Conservation (phyloP, 1,140 invertebrate species). For the Drosophila malerkotliana region DNA sequence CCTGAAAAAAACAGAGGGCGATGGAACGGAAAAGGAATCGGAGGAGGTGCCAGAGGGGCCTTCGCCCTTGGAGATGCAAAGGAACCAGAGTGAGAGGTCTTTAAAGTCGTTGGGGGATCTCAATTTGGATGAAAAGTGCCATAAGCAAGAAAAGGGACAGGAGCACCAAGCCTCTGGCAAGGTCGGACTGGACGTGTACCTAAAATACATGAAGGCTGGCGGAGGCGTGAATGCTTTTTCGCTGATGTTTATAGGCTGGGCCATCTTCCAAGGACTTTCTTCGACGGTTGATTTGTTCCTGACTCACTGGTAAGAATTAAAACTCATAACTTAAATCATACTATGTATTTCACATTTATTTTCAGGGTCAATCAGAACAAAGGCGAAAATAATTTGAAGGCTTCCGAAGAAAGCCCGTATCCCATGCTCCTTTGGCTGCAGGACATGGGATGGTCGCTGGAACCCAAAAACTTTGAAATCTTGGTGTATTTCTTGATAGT, state of each 20-base stretch:
- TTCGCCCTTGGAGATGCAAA: constrained; percentile 13
- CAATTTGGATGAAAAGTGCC: constrained; percentile 85
- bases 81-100: no score
- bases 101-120: constrained; percentile 36
- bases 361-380: constrained; percentile 11
- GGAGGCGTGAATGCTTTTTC: constrained; percentile 85
- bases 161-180: constrained; percentile 36
- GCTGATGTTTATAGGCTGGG: constrained; percentile 77
- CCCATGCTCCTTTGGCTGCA: constrained; percentile 83
- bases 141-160: constrained; percentile 84
- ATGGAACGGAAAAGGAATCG: constrained; percentile 81
- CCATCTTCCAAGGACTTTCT: constrained; percentile 86
- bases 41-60: constrained; percentile 83
- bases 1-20: constrained; percentile 63
- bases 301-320: constrained; percentile 88
- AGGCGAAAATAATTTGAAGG: no score
- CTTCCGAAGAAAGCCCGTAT: no score
- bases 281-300: constrained; percentile 88
- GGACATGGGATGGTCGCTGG: constrained; percentile 43
- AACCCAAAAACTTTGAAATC: constrained; percentile 62
- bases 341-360: no score
- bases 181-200: constrained; percentile 86
- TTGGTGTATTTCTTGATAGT: constrained; percentile 85
- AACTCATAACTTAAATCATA: no score
- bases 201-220: constrained; percentile 87